Evolutionary conservation across 53 echinoderm and acorn worm genomes (phyloP).

Genomic region (Patiria pectinifera): DNA sequence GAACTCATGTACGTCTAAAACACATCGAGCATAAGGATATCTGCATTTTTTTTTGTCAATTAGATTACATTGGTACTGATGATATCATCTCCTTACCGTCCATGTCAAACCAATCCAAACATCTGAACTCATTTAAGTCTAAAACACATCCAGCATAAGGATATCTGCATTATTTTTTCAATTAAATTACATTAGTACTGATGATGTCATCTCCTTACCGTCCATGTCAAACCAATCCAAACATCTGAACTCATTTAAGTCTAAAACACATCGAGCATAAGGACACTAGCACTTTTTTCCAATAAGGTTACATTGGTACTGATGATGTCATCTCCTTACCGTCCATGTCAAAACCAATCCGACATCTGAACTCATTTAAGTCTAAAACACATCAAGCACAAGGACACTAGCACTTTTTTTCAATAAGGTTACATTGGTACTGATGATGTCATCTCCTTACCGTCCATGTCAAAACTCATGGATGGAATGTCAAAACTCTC

Average conservation of each 20-base stretch:
- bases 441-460: slow-evolving; percentile 50
- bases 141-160: neutral
- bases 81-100: neutral
- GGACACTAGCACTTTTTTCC: too few species aligned
- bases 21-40: neutral
- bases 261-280: neutral
- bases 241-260: neutral
- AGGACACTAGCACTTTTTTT: neutral
- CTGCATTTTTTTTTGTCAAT: too few species aligned
- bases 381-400: neutral
- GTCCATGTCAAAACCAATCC: too few species aligned
- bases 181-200: too few species aligned
- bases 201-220: neutral
- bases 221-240: too few species aligned
- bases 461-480: slow-evolving; percentile 95
- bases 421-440: too few species aligned
- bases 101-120: too few species aligned
- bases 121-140: neutral
- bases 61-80: too few species aligned
- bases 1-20: neutral
- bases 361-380: neutral
- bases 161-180: too few species aligned
- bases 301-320: too few species aligned
- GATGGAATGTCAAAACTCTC: slow-evolving; percentile 92
- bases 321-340: neutral